A percentile compares a stretch with the other conserved stretches of the same genome.
These are phyloP conservation scores for Tridacna crocea DNA, from an alignment of 2,888 invertebrate species.

Conservation along the genomic window DNA sequence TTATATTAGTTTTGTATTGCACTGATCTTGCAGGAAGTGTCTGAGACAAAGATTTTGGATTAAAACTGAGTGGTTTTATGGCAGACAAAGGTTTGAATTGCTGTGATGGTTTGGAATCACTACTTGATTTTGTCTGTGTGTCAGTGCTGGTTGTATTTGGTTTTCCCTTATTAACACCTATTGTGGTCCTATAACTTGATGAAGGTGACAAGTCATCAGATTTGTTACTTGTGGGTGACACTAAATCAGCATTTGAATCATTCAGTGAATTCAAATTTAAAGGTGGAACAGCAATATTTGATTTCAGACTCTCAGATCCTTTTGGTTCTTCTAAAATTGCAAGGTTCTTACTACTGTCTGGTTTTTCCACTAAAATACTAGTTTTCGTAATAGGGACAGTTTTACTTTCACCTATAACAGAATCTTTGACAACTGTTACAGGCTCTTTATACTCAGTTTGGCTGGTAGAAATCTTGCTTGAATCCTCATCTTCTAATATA, in stretches of 20 bases:
- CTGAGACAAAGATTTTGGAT: slow-evolving; percentile 59
- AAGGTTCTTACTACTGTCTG: slow-evolving; percentile 7
- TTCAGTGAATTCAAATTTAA: slow-evolving; percentile 34
- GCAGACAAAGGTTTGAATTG: slow-evolving; percentile 66
- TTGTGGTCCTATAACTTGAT: slow-evolving; percentile 61
- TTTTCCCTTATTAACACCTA: slow-evolving; percentile 44
- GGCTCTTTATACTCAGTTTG: background rate
- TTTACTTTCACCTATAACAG: background rate
- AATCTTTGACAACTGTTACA: background rate
- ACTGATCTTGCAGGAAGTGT: slow-evolving; percentile 50
- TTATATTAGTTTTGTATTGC: slow-evolving; percentile 66
- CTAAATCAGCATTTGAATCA: slow-evolving; percentile 18
- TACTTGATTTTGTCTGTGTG: background rate
- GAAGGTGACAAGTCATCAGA: slow-evolving; percentile 28
- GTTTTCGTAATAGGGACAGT: slow-evolving; percentile 18
- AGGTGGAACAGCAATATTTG: slow-evolving; percentile 35
- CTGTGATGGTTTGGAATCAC: background rate
- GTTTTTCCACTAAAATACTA: slow-evolving; percentile 51
- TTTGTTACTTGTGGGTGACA: slow-evolving; percentile 44
- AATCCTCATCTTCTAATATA: background rate
- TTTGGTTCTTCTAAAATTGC: background rate
- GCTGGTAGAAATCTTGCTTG: background rate
- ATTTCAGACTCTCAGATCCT: background rate
- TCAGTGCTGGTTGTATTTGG: background rate
- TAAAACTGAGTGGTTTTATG: slow-evolving; percentile 71